These are phyloP conservation scores for Argyra leucocephala DNA, from an alignment of 2,888 invertebrate species.

Conservation along the genomic window DNA sequence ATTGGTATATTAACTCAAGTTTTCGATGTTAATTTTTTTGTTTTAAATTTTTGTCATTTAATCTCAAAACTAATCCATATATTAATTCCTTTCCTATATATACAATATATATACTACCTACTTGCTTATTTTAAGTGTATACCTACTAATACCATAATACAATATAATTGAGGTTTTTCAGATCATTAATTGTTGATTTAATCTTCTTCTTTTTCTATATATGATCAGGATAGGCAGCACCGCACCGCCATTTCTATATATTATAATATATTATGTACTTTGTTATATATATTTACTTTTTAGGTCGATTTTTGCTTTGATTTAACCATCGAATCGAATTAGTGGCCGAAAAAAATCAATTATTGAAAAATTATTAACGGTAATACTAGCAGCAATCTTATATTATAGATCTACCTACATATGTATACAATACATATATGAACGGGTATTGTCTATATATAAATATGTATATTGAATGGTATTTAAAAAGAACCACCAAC, in stretches of 20 bases:
- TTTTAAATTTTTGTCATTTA: neutral
- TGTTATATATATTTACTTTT: neutral
- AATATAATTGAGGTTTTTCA: neutral
- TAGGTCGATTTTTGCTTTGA: neutral
- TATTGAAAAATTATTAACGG: neutral
- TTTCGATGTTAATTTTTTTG: too few species aligned
- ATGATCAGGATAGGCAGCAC: too few species aligned
- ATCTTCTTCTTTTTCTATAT: neutral
- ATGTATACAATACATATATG: too few species aligned
- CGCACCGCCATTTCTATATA: too few species aligned
- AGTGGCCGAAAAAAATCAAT: neutral
- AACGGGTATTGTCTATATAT: too few species aligned
- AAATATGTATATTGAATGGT: neutral
- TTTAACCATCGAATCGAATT: neutral
- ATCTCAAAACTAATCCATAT: too few species aligned
- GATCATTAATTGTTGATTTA: conserved; percentile 1
- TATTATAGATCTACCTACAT: too few species aligned
- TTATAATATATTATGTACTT: neutral
- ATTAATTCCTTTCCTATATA: neutral
- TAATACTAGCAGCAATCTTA: neutral
- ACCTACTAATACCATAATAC: too few species aligned
- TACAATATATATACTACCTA: neutral
- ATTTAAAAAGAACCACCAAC: conserved; percentile 4
- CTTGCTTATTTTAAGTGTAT: too few species aligned
- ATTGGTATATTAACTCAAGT: neutral